Evolutionary conservation across 2,888 invertebrate species (phyloP).

Genomic region (Herminia tarsipennalis): DNA sequence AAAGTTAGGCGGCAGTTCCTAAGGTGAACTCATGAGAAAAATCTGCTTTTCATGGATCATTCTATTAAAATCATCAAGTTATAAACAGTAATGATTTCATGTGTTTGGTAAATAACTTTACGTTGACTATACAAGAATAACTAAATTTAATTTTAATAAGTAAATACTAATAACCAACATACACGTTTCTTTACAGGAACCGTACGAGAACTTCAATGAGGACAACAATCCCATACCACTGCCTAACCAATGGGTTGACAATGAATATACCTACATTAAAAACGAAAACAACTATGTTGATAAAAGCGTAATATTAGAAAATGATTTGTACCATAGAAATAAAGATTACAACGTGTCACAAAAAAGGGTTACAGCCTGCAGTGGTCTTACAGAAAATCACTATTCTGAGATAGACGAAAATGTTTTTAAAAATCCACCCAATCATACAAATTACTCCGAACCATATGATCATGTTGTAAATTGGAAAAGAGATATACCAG

Average conservation of each 20-base stretch:
- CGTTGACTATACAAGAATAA: too few species aligned
- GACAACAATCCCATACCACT: background rate
- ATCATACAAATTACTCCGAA: too few species aligned
- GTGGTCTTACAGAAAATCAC: background rate
- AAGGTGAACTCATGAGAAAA: too few species aligned
- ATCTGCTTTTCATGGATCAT: too few species aligned
- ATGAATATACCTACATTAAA: slow-evolving; percentile 6
- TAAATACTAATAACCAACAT: too few species aligned
- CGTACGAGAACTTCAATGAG: background rate
- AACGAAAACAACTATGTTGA: background rate
- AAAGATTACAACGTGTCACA: background rate
- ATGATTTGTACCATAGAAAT: background rate
- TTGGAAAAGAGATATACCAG: background rate
- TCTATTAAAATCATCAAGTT: too few species aligned
- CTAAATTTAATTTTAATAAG: too few species aligned
- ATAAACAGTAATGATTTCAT: too few species aligned
- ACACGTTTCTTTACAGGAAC: slow-evolving; percentile 1
- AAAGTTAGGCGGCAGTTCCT: too few species aligned
- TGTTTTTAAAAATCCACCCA: background rate
- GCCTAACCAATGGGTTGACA: background rate
- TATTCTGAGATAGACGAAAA: slow-evolving; percentile 5
- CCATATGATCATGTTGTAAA: background rate
- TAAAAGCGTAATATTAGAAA: background rate
- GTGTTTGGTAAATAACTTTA: too few species aligned
- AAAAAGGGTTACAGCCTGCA: background rate